These are phyloP conservation scores for Apodemia duryi DNA, from an alignment of 2,888 invertebrate genomes.

Conservation along the genomic window DNA sequence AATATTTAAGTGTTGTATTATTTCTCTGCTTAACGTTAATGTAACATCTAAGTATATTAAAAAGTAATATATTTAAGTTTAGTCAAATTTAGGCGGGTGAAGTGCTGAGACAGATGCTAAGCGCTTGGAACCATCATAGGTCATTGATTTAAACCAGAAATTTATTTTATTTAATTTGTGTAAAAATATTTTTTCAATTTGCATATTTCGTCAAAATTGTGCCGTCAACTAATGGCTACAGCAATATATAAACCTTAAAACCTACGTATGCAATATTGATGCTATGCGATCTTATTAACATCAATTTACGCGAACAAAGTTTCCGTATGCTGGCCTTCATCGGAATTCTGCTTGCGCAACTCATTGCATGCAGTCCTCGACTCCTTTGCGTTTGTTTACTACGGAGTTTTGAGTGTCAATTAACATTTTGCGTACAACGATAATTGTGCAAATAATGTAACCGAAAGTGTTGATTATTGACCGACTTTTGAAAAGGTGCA, in stretches of 20 bases:
- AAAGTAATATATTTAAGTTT: not conserved
- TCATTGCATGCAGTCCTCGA: slow-evolving; percentile 18
- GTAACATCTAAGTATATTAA: too few relatives aligned
- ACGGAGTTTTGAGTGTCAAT: not conserved
- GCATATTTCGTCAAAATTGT: too few relatives aligned
- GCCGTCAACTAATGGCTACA: not conserved
- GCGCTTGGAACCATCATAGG: too few relatives aligned
- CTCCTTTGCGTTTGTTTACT: slow-evolving; percentile 9
- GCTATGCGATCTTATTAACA: slow-evolving; percentile 19
- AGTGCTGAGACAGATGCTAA: not conserved
- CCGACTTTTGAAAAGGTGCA: not conserved
- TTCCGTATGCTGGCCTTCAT: slow-evolving; percentile 29
- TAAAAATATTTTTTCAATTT: too few relatives aligned
- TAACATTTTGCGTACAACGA: not conserved
- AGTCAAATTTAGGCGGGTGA: not conserved
- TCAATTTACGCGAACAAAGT: slow-evolving; percentile 26
- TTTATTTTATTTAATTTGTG: too few relatives aligned
- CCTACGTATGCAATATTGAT: not conserved
- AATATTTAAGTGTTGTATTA: too few relatives aligned
- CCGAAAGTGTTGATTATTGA: not conserved
- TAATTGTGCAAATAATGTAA: not conserved
- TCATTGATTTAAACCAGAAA: too few relatives aligned
- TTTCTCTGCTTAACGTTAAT: too few relatives aligned
- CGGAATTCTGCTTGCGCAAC: slow-evolving; percentile 25
- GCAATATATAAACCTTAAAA: slow-evolving; percentile 3